Percentiles rank a stretch among this genome's conserved stretches.
Conservation (phyloP, 2,113 vertebrate species). For the Lipophrys pholis region DNA sequence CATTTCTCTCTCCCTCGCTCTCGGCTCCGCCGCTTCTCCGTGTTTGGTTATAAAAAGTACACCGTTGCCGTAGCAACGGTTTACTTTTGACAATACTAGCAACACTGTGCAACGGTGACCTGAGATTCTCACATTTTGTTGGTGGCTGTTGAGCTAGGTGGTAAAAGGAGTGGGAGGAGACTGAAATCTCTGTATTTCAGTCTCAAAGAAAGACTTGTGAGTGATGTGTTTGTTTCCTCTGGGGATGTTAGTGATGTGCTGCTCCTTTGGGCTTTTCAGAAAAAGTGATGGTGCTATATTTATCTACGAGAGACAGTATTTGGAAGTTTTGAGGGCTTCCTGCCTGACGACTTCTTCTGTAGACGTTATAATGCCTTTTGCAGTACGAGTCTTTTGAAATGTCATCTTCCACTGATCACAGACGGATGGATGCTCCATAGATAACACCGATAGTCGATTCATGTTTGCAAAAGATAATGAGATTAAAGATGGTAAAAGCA, state of each 20-base stretch:
- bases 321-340: slow-evolving; percentile 38
- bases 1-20: slow-evolving; percentile 25
- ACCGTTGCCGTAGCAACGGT: slow-evolving; percentile 81
- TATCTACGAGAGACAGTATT: slow-evolving; percentile 60
- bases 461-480: too few species aligned
- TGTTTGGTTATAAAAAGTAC: slow-evolving; percentile 72
- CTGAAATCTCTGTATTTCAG: slow-evolving; percentile 60
- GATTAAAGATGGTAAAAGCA: too few species aligned
- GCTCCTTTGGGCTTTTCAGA: slow-evolving; percentile 61
- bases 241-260: slow-evolving; percentile 47
- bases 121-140: slow-evolving; percentile 66
- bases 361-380: slow-evolving; percentile 22
- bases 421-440: not conserved
- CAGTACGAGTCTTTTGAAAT: slow-evolving; percentile 18
- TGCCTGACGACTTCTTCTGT: slow-evolving; percentile 45
- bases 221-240: slow-evolving; percentile 64
- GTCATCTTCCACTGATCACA: slow-evolving; percentile 25
- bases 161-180: slow-evolving; percentile 67
- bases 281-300: slow-evolving; percentile 65
- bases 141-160: slow-evolving; percentile 56
- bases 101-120: not conserved
- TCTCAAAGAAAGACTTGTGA: slow-evolving; percentile 59
- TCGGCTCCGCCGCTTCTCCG: slow-evolving; percentile 35
- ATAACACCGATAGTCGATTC: too few species aligned
- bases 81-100: not conserved